Evolutionary conservation across 2,113 vertebrate genomes (phyloP).

Genomic region (Ibidorhyncha struthersii): DNA sequence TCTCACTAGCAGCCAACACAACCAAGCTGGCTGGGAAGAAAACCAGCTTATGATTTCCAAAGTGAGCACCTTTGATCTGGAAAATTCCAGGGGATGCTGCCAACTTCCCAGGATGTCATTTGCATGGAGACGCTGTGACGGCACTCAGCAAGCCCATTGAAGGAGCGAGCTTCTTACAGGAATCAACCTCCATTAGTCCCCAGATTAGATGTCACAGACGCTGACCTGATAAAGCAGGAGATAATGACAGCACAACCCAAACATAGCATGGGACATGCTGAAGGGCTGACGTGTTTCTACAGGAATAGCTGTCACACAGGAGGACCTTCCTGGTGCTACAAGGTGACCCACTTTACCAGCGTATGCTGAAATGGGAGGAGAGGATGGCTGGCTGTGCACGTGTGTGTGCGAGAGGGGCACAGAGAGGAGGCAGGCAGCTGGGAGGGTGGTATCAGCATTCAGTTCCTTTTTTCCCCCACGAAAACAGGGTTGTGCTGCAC

Average conservation of each 20-base stretch:
- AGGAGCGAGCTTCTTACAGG: neutral
- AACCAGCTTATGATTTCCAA: neutral
- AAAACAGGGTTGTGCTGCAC: neutral
- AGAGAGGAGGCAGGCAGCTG: neutral
- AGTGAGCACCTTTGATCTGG: neutral
- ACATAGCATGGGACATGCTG: neutral
- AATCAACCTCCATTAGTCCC: neutral
- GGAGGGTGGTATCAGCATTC: neutral
- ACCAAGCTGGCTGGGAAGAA: neutral
- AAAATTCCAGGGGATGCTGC: neutral
- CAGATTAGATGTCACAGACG: neutral
- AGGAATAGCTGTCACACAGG: neutral
- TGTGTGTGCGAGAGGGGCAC: neutral
- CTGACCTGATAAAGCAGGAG: neutral
- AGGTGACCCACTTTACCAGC: neutral
- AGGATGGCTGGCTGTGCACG: accelerated
- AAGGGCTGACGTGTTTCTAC: neutral
- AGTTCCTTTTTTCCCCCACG: neutral
- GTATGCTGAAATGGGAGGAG: neutral
- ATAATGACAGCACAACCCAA: neutral
- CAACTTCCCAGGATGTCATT: neutral
- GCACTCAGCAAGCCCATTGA: neutral
- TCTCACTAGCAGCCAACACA: neutral
- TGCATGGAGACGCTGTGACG: accelerated
- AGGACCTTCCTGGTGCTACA: neutral